Evolutionary conservation across 2,113 vertebrate genomes (phyloP).

Genomic region (Lepus europaeus): DNA sequence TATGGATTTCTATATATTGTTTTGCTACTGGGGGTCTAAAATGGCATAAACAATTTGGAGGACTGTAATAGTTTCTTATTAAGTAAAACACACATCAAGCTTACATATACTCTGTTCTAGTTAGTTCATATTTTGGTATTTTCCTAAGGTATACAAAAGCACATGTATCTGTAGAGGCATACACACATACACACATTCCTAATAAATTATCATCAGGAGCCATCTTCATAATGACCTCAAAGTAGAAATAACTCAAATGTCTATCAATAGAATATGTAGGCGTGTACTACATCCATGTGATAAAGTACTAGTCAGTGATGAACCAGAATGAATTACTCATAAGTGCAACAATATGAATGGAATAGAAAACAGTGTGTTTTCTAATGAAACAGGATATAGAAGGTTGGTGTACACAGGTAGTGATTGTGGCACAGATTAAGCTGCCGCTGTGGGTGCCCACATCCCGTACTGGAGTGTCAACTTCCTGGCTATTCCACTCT

Average conservation of each 20-base stretch:
- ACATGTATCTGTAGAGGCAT: background rate
- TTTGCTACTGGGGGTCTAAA: background rate
- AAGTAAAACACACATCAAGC: background rate
- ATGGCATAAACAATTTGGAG: background rate
- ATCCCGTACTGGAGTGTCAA: too few relatives aligned
- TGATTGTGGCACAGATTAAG: too few relatives aligned
- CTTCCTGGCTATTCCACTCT: too few relatives aligned
- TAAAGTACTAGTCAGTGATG: background rate
- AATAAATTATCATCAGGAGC: background rate
- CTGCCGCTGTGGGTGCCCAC: too few relatives aligned
- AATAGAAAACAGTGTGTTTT: background rate
- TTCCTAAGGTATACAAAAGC: background rate
- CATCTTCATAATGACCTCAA: background rate
- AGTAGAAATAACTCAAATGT: background rate
- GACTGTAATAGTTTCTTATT: background rate
- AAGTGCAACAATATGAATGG: background rate
- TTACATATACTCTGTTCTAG: background rate
- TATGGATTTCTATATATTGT: background rate
- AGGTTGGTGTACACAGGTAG: too few relatives aligned
- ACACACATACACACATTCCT: background rate
- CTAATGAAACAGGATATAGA: background rate
- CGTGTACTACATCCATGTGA: background rate
- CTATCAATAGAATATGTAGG: background rate
- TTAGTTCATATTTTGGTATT: background rate
- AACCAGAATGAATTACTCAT: background rate